Evolutionary conservation across 64 coral and sea anemone species (phyloP), one percentile per base, ranked within the genome.

Genomic region (Astreopora myriophthalma): DNA sequence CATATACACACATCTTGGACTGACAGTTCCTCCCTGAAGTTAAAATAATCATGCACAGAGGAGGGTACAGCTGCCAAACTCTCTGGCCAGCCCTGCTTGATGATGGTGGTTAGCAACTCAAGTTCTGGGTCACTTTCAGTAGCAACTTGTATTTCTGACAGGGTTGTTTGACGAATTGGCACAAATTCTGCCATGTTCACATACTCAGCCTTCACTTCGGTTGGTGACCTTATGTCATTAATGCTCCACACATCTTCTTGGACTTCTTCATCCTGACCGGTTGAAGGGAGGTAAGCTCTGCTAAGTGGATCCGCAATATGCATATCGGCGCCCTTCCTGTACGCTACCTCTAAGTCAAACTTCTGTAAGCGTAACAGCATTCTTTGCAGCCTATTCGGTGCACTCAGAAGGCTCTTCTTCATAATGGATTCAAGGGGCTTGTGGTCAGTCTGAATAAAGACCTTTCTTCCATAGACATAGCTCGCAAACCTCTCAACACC

Each of bases 351-450:
- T 66, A 85, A 35, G 55, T 85, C 80, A 48, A 42, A 85, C 44
- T 34, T 85, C 29, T 66, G 55, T 64, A 85, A 48, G 8, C 58
- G 27, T 23, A 85, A 25, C 60, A 85, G 60, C 80, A 85, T 85
- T 60, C 61, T 51, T 64, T 85, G 57, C 57, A 85, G 55, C 33
- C 32, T 61, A 13, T 85, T 85, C 37, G 80, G 80, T n/a, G 80
- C 80, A 67, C 80, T 85, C 13, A 85, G 26, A 0, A 85, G 80
- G 20, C 80, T 64, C 60, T 85, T 85, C 80, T 85, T 85, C 27
- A 64, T 35, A 24, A 85, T 38, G 26, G 34, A 34, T 33, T 85
- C 80, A 3, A 85, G 58, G 33, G 57, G 52, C 33, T 65, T 85
- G 57, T 85, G 51, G 44, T 85, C 80, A 29, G 80, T 85, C 33